Base-by-base conservation (phyloP, 1,140 invertebrate species). In the Apolygus lucorum region DNA sequence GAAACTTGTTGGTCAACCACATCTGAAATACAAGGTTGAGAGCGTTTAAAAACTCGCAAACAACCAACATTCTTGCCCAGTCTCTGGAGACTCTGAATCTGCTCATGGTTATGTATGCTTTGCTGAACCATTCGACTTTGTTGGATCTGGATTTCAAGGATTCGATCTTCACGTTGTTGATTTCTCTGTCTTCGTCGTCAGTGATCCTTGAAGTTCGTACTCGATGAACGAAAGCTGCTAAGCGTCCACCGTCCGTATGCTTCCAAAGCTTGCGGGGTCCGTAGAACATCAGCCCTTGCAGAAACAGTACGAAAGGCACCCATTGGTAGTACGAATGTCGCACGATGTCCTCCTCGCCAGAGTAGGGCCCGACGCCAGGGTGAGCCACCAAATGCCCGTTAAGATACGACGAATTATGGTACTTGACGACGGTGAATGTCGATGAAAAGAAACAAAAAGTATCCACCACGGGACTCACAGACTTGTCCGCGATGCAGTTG, bases 281-380 rank as follows among this genome's bases (percentile, higher is more conserved):
- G 75, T 89, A 89, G 76, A 91, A 91, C 21, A 88, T 75, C 11
- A 87, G 79, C 17, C 89, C 86, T 80, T 95, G 91, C 21, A 93
- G 83, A 22, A 92, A 84, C 22, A 94, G 81, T 1, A 93, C 83
- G 74, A 94, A 85, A 54, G 89, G 89, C 0, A 93, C 88, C 91
- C 91, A 95, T 78, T 95, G 92, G 78, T 95, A 95, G 79, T 95
- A 95, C 34, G 87, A 86, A 71, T 91, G 86, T 74, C 86, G 85
- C 67, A 85, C 81, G 24, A 84, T 81, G 73, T 85, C 79, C 73
- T 87, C 83, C 42, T 74, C 72, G 21, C 69, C 72, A 14, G 79
- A 72, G 2, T 76, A 76, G 67, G 79, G 78, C 11, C 76, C 76
- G 13, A 76, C 75, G n/a, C 75, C 76, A n/a, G 77, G 77, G 29